These are phyloP conservation scores for Volucella bombylans DNA, from an alignment of 2,888 invertebrate genomes.

Conservation along the genomic window DNA sequence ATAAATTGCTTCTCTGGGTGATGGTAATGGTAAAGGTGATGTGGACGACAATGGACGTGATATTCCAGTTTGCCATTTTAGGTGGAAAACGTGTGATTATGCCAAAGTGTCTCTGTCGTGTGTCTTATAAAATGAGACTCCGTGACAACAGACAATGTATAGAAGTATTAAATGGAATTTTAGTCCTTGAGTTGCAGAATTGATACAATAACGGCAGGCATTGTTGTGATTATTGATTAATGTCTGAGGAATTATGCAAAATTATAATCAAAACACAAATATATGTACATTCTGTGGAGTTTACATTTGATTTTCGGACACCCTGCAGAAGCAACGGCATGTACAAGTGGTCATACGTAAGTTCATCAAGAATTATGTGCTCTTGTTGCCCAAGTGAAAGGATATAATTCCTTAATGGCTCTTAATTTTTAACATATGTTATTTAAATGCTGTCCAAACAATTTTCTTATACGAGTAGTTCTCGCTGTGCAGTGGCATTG, in stretches of 20 bases:
- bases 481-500: no score
- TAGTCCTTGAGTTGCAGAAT: constrained; percentile 34
- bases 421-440: no score
- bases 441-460: no score
- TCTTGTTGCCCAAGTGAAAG: no score
- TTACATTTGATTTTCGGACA: constrained; percentile 2
- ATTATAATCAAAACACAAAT: constrained; percentile 35
- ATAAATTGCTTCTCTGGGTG: constrained; percentile 57
- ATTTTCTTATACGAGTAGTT: no score
- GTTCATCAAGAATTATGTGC: no score
- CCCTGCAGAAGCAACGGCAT: no score
- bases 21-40: constrained; percentile 2
- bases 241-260: constrained; percentile 43
- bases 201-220: constrained; percentile 36
- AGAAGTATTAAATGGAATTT: constrained; percentile 25
- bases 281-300: constrained; percentile 1
- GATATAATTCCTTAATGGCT: no score
- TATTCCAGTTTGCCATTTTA: constrained; percentile 52
- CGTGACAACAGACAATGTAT: constrained; percentile 12
- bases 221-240: constrained; percentile 53
- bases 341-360: no score
- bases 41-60: constrained; percentile 47
- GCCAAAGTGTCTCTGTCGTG: constrained; percentile 16
- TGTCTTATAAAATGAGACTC: constrained; percentile 29
- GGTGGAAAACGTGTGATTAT: constrained; percentile 49